Base-by-base conservation (phyloP, 2,113 vertebrate genomes). In the Apistogramma diplotaenia region DNA sequence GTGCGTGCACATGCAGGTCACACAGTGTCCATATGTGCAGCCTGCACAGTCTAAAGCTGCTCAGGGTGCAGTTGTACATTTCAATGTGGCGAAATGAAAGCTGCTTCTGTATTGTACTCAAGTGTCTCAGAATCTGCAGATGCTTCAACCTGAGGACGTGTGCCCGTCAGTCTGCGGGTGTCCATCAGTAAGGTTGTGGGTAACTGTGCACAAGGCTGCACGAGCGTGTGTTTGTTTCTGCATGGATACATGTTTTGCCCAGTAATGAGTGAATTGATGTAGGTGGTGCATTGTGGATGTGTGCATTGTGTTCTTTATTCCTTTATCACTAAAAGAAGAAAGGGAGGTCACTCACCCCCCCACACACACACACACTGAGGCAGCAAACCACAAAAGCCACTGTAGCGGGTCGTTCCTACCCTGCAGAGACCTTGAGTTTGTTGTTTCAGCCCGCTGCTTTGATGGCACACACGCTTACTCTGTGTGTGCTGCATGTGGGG, bases 381-480 rank as follows among this genome's bases (percentile, higher is more conserved):
- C 62, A 76, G 56, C 58, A 77, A 79, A 74, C 83, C 78, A 81
- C 61, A 25, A 70, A 79, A 83, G 35, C 29, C 58, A 43, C 33
- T 33, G 43, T 80, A 18, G 49, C 6, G 2, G 27, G 21, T 67
- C 43, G 55, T 56, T 70, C 57, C 25, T 74, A 72, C 29, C 33
- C 58, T 76, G 57, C 82, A 81, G 67, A 88, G 82, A 82, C 79
- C 84, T 86, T 88, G 80, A 87, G 81, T 81, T 80, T 74, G 37
- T 29, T 15, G 70, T 86, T 79, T 75, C 25, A 71, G 27, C 73
- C 35, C 77, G 54, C 75, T 29, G 65, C 77, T 87, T 74, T 5
- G 2, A 73, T 82, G 70, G 79, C 85, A 81, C 58, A 70, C 65
- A 56, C 37, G 4, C 40, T 25, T 15, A 35, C 11, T 49, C 33